These are phyloP conservation scores for Emesis furor DNA, from an alignment of 2,888 invertebrate species.

Conservation along the genomic window DNA sequence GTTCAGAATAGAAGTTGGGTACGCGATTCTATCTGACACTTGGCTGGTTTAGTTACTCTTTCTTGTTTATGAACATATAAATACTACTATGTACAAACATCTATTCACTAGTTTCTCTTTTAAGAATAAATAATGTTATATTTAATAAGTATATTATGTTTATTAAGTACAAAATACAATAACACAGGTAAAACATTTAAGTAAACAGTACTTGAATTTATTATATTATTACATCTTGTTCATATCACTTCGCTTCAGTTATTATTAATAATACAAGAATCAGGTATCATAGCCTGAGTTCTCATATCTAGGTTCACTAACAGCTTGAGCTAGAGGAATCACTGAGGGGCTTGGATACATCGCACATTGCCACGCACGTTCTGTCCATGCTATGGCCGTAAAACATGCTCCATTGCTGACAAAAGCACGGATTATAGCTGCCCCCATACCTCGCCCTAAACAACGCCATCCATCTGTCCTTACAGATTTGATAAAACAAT, in stretches of 20 bases:
- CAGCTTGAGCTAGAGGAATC: conserved; percentile 63
- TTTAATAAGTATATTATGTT: neutral
- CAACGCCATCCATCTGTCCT: conserved; percentile 94
- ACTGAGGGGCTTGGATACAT: conserved; percentile 79
- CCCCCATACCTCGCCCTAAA: conserved; percentile 95
- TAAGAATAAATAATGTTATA: neutral
- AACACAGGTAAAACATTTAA: neutral
- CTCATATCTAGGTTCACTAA: conserved; percentile 83
- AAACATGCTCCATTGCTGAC: conserved; percentile 98
- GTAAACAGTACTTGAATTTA: neutral
- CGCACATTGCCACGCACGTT: conserved; percentile 90
- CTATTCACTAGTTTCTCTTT: neutral
- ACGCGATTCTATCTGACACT: too few relatives aligned
- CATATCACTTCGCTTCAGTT: neutral
- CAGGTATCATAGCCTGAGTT: conserved; percentile 83
- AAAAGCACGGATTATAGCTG: conserved; percentile 97
- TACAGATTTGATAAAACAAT: conserved; percentile 95
- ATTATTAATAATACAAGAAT: conserved; percentile 32
- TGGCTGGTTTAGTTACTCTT: too few relatives aligned
- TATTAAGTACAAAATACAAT: neutral
- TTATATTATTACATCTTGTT: neutral
- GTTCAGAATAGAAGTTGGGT: too few relatives aligned
- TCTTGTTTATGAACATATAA: too few relatives aligned
- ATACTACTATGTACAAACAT: neutral
- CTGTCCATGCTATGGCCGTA: conserved; percentile 96